Percentiles rank a stretch among this genome's conserved stretches.
phyloP scores from a whole-genome alignment of 2,113 vertebrate genomes.

The Cavia porcellus region DNA sequence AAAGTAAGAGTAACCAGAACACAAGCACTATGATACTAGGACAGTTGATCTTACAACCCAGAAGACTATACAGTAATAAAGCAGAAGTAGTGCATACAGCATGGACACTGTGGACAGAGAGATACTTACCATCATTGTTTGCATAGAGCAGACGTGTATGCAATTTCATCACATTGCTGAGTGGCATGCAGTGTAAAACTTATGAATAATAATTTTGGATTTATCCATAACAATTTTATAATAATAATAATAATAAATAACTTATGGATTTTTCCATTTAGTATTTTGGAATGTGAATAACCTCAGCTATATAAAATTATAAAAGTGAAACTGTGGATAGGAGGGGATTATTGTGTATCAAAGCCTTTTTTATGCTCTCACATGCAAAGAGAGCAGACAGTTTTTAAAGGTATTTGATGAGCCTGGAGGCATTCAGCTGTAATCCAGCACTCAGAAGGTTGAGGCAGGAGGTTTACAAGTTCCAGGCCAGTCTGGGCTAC shows the following conservation, averaged over 20 bases:
- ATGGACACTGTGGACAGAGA: not conserved
- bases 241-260: too few relatives aligned
- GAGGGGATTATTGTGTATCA: not conserved
- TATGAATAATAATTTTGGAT: not conserved
- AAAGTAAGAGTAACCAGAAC: not conserved
- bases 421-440: not conserved
- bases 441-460: not conserved
- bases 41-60: too few relatives aligned
- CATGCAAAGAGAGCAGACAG: not conserved
- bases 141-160: too few relatives aligned
- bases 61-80: not conserved
- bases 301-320: not conserved
- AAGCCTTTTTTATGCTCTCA: not conserved
- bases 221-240: too few relatives aligned
- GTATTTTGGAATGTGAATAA: not conserved
- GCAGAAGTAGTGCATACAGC: not conserved
- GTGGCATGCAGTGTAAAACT: not conserved
- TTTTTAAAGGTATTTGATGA: not conserved
- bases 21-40: too few relatives aligned
- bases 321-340: not conserved
- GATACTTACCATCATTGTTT: not conserved
- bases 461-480: not conserved
- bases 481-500: not conserved
- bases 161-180: not conserved
- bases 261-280: not conserved